Base-by-base conservation (phyloP, 1,140 invertebrate species). In the Trichoplusia ni region DNA sequence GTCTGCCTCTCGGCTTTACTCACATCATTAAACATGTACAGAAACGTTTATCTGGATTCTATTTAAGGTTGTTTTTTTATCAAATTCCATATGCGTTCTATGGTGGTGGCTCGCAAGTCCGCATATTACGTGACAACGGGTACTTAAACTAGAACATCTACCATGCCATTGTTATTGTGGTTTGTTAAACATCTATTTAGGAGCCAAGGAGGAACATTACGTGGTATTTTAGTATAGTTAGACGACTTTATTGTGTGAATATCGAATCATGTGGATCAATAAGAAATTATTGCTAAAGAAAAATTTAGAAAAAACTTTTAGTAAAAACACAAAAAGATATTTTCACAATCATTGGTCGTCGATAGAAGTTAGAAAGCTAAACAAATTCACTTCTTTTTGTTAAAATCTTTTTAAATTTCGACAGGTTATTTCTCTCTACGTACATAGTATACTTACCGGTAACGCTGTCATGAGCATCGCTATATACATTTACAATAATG, bases 181-280 rank as follows among this genome's bases (percentile, higher is more conserved):
- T 67, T 79, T 67, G 67, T 75, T 74, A 69, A 72, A 79, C 67
- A 77, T 75, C 71, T 68, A 77, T 59, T 73, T 64, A 65, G 87
- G 85, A 86, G 84, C 81, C 87, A 82, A 84, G 83, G 84, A 80
- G 70, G 77, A 78, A 79, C 77, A 65, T 71, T 69, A 35, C n/a
- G 25, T 23, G 29, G 11, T 18, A 35, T 60, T 46, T 60, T 60
- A 60, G 38, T 60, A 60, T 6, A 44, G 5, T 38, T 13, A 40
- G 46, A 75, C 78, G 59, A 47, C 66, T 54, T 54, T 76, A 82
- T 79, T 80, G 82, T 78, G 77, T 59, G 79, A 77, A 81, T 75
- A 72, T 64, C 58, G 16, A 9, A 19, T 47, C n/a, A 14, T 23
- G 23, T 63, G 23, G 19, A 13, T 4, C 19, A 18, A 19, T 11